These are phyloP conservation scores for Halocaridina rubra DNA, from an alignment of 2,888 invertebrate genomes.

Conservation along the genomic window DNA sequence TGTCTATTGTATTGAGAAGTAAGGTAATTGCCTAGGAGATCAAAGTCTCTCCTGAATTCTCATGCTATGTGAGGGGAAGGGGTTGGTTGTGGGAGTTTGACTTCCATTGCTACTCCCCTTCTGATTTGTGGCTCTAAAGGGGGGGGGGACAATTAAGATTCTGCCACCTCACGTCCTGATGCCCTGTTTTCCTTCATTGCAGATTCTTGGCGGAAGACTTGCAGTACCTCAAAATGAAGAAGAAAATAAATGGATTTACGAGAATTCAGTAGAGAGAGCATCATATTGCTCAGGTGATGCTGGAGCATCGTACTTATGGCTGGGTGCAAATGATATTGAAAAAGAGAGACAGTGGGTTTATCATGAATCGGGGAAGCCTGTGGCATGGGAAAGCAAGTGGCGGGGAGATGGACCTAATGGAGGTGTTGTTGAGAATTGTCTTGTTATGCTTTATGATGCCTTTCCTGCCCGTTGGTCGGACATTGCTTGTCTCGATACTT, in stretches of 20 bases:
- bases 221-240: slow-evolving; percentile 46
- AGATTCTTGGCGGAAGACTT: slow-evolving; percentile 54
- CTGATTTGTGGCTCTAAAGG: no score
- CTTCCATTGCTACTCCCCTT: no score
- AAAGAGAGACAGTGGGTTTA: slow-evolving; percentile 27
- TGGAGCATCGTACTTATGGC: slow-evolving; percentile 57
- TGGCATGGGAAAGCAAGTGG: slow-evolving; percentile 37
- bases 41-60: no score
- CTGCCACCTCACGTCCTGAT: no score
- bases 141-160: no score
- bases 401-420: slow-evolving; percentile 60
- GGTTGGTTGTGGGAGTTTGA: no score
- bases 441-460: slow-evolving; percentile 51
- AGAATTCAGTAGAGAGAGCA: slow-evolving; percentile 8
- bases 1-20: no score
- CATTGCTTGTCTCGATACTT: slow-evolving; percentile 57
- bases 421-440: slow-evolving; percentile 55
- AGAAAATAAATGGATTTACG: slow-evolving; percentile 48
- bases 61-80: no score
- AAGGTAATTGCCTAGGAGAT: no score
- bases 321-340: slow-evolving; percentile 51
- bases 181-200: no score
- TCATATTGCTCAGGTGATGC: slow-evolving; percentile 46
- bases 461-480: slow-evolving; percentile 57
- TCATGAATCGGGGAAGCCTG: slow-evolving; percentile 2